A percentile compares a stretch with the other conserved stretches of the same genome.
Evolutionary conservation across 1,140 invertebrate genomes (phyloP).

Genomic region (Lepidurus arcticus): DNA sequence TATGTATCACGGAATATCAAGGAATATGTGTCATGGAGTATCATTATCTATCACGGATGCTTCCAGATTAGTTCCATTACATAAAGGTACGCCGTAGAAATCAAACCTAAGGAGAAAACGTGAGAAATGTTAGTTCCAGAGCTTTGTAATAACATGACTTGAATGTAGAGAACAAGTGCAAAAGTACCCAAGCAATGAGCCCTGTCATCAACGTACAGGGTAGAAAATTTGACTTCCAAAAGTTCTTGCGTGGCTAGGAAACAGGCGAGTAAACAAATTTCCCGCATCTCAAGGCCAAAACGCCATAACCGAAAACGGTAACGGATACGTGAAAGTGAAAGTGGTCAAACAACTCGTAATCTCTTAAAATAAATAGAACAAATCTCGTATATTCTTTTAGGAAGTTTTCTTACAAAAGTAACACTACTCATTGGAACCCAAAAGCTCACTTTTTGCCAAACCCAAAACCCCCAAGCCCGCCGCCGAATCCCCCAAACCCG

Average conservation of each 20-base stretch:
- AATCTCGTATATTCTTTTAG: background rate
- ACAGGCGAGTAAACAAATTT: background rate
- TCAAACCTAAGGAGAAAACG: too few species aligned
- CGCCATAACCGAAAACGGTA: slow-evolving; percentile 8
- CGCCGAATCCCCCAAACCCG: background rate
- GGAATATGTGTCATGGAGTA: too few species aligned
- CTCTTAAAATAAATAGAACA: background rate
- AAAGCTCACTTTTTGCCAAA: background rate
- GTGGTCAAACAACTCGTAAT: background rate
- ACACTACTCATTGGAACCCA: background rate
- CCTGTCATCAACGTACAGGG: too few species aligned
- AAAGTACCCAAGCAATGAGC: too few species aligned
- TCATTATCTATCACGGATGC: too few species aligned
- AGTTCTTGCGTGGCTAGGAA: background rate
- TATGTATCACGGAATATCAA: too few species aligned
- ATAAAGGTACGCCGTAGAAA: too few species aligned
- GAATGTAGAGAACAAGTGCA: too few species aligned
- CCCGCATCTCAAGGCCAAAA: background rate
- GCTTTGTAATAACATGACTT: too few species aligned
- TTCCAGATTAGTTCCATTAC: too few species aligned
- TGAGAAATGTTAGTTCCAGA: too few species aligned
- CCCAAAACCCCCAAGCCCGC: background rate
- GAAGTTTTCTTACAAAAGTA: background rate
- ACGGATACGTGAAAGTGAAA: background rate
- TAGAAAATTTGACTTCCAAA: too few species aligned